Evolutionary conservation across 2,113 vertebrate species (phyloP).

Genomic region (Lutjanus erythropterus): DNA sequence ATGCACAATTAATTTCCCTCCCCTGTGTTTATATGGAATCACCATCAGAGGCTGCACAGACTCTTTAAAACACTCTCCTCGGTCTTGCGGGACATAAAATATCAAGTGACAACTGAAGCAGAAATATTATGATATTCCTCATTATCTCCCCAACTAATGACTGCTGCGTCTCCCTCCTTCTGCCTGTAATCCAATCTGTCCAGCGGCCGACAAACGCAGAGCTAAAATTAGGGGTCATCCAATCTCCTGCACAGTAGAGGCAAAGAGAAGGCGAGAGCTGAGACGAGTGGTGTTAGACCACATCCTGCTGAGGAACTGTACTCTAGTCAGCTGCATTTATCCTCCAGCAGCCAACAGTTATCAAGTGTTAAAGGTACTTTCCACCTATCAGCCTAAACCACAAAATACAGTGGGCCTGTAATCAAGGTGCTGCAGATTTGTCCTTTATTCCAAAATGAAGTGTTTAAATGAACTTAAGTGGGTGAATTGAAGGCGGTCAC

Average conservation of each 20-base stretch:
- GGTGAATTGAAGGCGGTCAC: background rate
- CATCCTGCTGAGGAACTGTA: slow-evolving; percentile 6
- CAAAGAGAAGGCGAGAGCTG: slow-evolving; percentile 4
- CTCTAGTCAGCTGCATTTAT: slow-evolving; percentile 15
- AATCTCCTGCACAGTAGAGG: slow-evolving; percentile 50
- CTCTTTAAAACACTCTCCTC: background rate
- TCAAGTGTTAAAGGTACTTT: slow-evolving; percentile 24
- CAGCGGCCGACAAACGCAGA: slow-evolving; percentile 9
- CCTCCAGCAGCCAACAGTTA: slow-evolving; percentile 16
- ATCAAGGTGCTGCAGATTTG: background rate
- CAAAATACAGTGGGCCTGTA: background rate
- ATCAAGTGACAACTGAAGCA: background rate
- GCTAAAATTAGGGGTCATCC: slow-evolving; percentile 78
- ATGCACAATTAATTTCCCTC: background rate
- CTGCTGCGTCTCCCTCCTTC: background rate
- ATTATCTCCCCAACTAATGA: slow-evolving; percentile 10
- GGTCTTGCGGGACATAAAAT: background rate
- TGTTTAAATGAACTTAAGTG: background rate
- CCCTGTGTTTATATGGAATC: background rate
- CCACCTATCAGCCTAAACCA: slow-evolving; percentile 4
- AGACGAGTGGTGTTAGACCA: background rate
- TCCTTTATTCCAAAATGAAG: background rate
- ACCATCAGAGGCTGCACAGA: background rate
- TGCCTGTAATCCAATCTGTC: slow-evolving; percentile 61
- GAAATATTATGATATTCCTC: background rate